Conservation (phyloP, 2,888 invertebrate genomes). For the Pristionchus exspectatus region DNA sequence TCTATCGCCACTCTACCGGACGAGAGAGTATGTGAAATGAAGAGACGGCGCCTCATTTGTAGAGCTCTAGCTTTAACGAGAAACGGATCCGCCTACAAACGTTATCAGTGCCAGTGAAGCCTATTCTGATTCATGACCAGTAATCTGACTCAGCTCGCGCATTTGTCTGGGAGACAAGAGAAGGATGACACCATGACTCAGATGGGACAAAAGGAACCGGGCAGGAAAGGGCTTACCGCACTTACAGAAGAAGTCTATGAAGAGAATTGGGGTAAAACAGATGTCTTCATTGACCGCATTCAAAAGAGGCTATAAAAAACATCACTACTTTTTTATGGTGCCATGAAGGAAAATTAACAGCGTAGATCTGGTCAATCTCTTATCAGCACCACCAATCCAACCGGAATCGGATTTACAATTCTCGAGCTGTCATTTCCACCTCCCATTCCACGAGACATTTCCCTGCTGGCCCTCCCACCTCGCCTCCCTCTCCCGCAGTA, state of each 20-base stretch:
- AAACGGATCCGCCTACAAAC: too few species aligned
- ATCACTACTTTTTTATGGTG: too few species aligned
- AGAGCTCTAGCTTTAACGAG: too few species aligned
- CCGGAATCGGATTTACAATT: neutral
- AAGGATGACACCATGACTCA: neutral
- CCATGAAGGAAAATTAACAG: too few species aligned
- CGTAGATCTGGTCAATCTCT: neutral
- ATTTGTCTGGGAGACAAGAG: neutral
- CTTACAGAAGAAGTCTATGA: neutral
- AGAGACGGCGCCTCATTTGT: too few species aligned
- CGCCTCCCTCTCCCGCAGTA: neutral
- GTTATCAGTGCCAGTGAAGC: neutral
- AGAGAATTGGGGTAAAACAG: neutral
- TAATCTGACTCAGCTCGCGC: neutral
- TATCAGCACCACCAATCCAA: neutral
- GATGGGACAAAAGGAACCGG: neutral
- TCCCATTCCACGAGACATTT: neutral
- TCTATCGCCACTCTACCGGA: too few species aligned
- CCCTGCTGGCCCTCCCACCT: neutral
- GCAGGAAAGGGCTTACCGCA: neutral
- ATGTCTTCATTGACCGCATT: too few species aligned
- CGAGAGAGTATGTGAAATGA: too few species aligned
- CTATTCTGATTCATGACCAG: neutral
- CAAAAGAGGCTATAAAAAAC: too few species aligned
- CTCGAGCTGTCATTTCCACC: neutral